Conservation (phyloP, 2,888 invertebrate genomes). For the Cephus sareptanus region DNA sequence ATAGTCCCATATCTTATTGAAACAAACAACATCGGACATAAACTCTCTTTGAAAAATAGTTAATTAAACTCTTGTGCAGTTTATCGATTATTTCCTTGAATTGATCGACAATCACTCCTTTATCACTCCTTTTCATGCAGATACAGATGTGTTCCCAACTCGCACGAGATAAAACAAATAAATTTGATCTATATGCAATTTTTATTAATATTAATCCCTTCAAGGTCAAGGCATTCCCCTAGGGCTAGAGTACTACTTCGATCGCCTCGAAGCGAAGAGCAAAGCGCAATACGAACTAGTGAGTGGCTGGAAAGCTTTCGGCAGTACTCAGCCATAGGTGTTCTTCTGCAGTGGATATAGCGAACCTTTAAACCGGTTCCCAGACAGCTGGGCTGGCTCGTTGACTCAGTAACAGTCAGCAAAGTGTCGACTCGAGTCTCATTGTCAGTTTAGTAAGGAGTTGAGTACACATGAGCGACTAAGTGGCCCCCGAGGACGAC, state of each 20-base stretch:
- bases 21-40: background rate
- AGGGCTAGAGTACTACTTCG: background rate
- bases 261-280: background rate
- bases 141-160: slow-evolving; percentile 61
- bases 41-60: background rate
- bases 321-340: background rate
- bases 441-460: slow-evolving; percentile 27
- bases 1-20: background rate
- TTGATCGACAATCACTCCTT: slow-evolving; percentile 59
- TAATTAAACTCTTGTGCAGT: background rate
- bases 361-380: background rate
- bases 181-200: background rate
- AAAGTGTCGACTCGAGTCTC: background rate
- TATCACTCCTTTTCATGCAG: slow-evolving; percentile 36
- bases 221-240: background rate
- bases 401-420: background rate
- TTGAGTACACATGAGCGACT: slow-evolving; percentile 47
- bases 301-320: background rate
- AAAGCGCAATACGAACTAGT: background rate
- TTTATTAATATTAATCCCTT: background rate
- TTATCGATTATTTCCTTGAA: slow-evolving; percentile 16
- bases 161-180: slow-evolving; percentile 29
- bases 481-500: slow-evolving; percentile 19
- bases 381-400: background rate
- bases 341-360: background rate